phyloP scores from a whole-genome alignment of 2,113 vertebrate species.

The Polypterus bichir region DNA sequence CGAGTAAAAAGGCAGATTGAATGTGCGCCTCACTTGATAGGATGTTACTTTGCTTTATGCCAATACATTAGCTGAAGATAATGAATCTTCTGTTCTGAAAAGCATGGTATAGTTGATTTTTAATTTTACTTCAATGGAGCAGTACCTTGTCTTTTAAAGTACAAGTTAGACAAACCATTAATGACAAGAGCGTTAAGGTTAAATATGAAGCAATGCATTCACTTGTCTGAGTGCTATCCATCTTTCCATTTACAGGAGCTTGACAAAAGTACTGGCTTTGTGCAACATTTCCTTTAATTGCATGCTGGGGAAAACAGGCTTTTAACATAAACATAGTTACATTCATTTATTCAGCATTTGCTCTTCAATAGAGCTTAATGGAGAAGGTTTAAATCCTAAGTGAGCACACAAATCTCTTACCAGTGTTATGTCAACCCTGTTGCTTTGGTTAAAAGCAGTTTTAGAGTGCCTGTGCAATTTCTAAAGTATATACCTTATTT shows the following conservation, averaged over 20 bases:
- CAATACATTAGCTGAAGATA: slow-evolving; percentile 91
- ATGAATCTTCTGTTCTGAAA: slow-evolving; percentile 97
- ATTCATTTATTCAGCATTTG: slow-evolving; percentile 80
- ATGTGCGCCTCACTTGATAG: slow-evolving; percentile 85
- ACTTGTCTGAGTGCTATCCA: slow-evolving; percentile 80
- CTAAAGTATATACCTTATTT: slow-evolving; percentile 41
- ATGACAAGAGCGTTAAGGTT: slow-evolving; percentile 84
- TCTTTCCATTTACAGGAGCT: slow-evolving; percentile 96
- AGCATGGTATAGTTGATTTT: slow-evolving; percentile 96
- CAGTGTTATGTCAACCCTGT: slow-evolving; percentile 53
- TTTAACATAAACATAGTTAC: slow-evolving; percentile 93
- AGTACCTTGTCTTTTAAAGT: slow-evolving; percentile 78
- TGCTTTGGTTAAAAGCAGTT: slow-evolving; percentile 57
- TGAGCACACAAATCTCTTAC: slow-evolving; percentile 58
- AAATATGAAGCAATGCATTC: slow-evolving; percentile 82
- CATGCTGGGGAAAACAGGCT: slow-evolving; percentile 78
- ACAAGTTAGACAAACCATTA: slow-evolving; percentile 85
- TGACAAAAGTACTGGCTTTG: slow-evolving; percentile 93
- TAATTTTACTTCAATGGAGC: slow-evolving; percentile 92
- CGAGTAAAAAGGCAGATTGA: slow-evolving; percentile 91
- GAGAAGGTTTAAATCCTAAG: slow-evolving; percentile 78
- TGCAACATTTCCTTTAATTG: slow-evolving; percentile 90
- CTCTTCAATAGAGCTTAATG: slow-evolving; percentile 81
- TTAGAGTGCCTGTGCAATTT: slow-evolving; percentile 41
- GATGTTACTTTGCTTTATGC: slow-evolving; percentile 97